These are phyloP conservation scores for Agrotis ipsilon DNA, from an alignment of 2,888 invertebrate genomes.

Conservation along the genomic window DNA sequence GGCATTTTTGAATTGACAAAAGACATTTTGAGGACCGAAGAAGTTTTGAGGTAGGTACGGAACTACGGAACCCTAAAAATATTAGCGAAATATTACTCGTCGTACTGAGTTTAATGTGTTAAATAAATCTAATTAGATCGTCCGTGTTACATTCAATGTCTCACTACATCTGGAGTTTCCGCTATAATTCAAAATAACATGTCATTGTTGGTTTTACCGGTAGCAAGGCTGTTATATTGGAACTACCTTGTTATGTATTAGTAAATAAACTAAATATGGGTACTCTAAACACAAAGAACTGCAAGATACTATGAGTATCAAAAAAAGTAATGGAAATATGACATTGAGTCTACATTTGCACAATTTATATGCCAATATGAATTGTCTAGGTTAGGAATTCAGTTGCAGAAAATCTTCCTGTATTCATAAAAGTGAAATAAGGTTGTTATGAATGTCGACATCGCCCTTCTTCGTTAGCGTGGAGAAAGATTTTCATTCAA, in stretches of 20 bases:
- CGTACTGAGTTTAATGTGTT: conserved; percentile 20
- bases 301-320: conserved; percentile 11
- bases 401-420: neutral
- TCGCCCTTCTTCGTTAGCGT: neutral
- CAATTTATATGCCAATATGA: neutral
- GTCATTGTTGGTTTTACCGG: conserved; percentile 36
- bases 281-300: conserved; percentile 9
- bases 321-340: conserved; percentile 18
- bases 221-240: conserved; percentile 14
- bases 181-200: conserved; percentile 14
- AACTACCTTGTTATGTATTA: conserved; percentile 15
- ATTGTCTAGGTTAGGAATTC: neutral
- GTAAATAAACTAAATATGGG: conserved; percentile 31
- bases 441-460: neutral
- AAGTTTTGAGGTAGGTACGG: too few species aligned
- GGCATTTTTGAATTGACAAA: too few species aligned
- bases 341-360: conserved; percentile 24
- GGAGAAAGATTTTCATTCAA: neutral
- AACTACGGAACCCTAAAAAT: conserved; percentile 2
- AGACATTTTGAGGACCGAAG: too few species aligned
- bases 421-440: neutral
- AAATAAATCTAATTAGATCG: conserved; percentile 50
- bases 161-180: conserved; percentile 22
- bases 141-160: conserved; percentile 26
- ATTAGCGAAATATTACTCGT: neutral